Evolutionary conservation across 2,113 vertebrate species (phyloP).

Genomic region (Delphinapterus leucas): DNA sequence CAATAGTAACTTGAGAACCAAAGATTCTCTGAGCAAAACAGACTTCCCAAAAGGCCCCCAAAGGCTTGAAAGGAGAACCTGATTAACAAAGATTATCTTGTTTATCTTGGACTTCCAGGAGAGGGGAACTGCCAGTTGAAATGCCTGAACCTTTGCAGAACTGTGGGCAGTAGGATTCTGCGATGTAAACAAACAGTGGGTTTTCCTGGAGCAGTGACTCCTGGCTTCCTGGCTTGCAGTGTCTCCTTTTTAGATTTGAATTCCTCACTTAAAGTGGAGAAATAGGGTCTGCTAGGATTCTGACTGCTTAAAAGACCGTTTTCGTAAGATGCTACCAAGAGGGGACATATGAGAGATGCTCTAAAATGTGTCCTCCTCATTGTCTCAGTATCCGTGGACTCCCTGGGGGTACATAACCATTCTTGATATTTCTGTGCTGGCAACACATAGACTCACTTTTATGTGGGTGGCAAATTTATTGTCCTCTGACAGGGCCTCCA

Average conservation of each 20-base stretch:
- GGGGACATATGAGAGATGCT: not conserved
- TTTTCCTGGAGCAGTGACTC: not conserved
- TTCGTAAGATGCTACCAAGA: not conserved
- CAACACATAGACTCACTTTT: conserved; percentile 13
- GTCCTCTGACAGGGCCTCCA: conserved; percentile 28
- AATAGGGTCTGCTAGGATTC: not conserved
- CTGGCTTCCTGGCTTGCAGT: not conserved
- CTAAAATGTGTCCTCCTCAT: not conserved
- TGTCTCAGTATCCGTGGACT: not conserved
- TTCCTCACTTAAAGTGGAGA: not conserved
- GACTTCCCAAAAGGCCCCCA: not conserved
- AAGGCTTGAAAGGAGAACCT: not conserved
- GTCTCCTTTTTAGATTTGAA: not conserved
- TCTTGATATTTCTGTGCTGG: not conserved
- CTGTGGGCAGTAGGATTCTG: not conserved
- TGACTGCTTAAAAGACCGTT: not conserved
- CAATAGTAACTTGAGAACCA: not conserved
- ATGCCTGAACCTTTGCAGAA: not conserved
- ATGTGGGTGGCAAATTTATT: conserved; percentile 38
- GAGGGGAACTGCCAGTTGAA: not conserved
- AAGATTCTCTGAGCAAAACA: not conserved
- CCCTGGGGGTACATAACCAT: not conserved
- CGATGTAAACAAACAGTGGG: not conserved
- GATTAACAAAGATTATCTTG: not conserved
- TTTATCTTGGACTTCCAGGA: conserved; percentile 2